phyloP scores from a whole-genome alignment of 37 sponge, comb jelly and placozoan species.

The Hexactinellida sp. region DNA sequence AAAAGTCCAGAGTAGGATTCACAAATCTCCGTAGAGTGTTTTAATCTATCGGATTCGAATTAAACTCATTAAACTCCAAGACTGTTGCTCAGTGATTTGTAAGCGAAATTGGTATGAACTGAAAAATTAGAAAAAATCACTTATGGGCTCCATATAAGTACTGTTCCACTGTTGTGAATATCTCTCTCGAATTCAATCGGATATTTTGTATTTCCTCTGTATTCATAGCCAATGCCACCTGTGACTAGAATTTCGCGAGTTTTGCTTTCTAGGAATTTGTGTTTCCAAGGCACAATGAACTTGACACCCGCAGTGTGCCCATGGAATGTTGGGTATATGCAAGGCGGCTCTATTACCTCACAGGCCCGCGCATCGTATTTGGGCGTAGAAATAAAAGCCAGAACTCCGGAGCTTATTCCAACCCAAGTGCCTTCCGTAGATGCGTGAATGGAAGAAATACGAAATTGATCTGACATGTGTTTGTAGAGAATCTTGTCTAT shows the following conservation, averaged over 20 bases:
- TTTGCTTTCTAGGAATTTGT: background rate
- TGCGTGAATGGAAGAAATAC: background rate
- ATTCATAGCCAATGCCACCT: background rate
- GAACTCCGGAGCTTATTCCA: background rate
- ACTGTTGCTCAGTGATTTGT: background rate
- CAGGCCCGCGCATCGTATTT: background rate
- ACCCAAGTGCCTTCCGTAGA: background rate
- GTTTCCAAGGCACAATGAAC: slow-evolving; percentile 2
- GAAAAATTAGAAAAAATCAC: background rate
- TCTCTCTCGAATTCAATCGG: slow-evolving; percentile 8
- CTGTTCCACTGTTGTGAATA: background rate
- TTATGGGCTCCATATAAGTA: background rate
- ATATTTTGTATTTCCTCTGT: background rate
- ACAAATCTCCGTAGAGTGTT: background rate
- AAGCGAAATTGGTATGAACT: background rate
- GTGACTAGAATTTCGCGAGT: background rate
- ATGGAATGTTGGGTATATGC: background rate
- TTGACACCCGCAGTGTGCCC: background rate
- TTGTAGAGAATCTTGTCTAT: slow-evolving; percentile 2
- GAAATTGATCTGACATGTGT: slow-evolving; percentile 17
- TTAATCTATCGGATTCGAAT: background rate
- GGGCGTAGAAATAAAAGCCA: background rate
- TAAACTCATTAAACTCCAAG: slow-evolving; percentile 1
- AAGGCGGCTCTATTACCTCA: background rate
- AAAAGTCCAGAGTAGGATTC: background rate